phyloP scores from a whole-genome alignment of 35 echinoderm and acorn worm genomes.

The Anneissia japonica region DNA sequence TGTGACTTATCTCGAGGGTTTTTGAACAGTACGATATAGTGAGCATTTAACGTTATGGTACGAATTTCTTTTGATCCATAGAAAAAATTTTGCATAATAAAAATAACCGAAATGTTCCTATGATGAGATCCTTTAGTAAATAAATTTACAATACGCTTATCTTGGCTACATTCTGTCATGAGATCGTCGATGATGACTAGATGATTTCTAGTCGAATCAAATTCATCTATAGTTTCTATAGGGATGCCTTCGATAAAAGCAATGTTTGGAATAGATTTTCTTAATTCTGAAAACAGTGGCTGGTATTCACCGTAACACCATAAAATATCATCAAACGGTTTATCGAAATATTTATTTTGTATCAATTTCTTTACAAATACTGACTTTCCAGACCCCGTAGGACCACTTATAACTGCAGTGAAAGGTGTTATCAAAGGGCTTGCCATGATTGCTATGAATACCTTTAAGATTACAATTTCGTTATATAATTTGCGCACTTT shows the following conservation, averaged over 20 bases:
- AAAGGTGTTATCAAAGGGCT: not conserved
- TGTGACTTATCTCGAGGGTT: slow-evolving; percentile 12
- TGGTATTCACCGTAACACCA: not conserved
- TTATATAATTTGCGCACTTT: no score
- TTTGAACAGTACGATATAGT: slow-evolving; percentile 23
- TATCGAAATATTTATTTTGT: not conserved
- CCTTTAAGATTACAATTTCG: no score
- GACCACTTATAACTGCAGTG: not conserved
- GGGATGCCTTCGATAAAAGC: not conserved
- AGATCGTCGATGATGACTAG: not conserved
- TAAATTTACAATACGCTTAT: slow-evolving; percentile 16
- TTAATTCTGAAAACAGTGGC: not conserved
- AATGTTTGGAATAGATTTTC: not conserved
- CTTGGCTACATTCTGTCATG: slow-evolving; percentile 12
- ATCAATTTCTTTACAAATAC: not conserved
- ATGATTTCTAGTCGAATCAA: not conserved
- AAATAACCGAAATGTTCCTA: slow-evolving; percentile 6
- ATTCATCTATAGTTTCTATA: no score
- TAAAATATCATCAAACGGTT: not conserved
- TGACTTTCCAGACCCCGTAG: not conserved
- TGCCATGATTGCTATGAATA: no score
- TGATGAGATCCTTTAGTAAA: slow-evolving; percentile 35
- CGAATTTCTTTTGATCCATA: slow-evolving; percentile 15
- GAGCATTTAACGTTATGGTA: slow-evolving; percentile 32
- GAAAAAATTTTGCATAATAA: not conserved